A percentile compares a stretch with the other conserved stretches of the same genome.
Evolutionary conservation across 2,113 vertebrate species (phyloP).

Genomic region (Myotis lucifugus): DNA sequence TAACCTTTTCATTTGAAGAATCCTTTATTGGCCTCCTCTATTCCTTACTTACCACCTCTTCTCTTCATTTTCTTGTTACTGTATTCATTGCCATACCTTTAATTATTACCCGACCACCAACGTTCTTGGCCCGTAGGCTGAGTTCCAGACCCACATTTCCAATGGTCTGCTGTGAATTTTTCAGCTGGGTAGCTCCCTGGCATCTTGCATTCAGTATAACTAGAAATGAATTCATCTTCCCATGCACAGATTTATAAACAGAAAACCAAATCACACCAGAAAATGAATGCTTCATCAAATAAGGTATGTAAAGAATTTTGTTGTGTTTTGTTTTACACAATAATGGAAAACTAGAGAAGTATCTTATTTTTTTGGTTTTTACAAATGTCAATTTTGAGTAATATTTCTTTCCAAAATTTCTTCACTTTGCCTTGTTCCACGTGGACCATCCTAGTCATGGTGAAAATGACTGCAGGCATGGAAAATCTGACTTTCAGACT

Average conservation of each 20-base stretch:
- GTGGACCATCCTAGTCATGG: not conserved
- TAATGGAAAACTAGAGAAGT: conserved; percentile 68
- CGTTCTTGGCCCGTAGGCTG: not conserved
- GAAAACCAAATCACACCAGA: conserved; percentile 73
- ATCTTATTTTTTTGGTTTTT: conserved; percentile 69
- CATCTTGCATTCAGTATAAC: conserved; percentile 54
- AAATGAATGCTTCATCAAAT: conserved; percentile 70
- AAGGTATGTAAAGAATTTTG: conserved; percentile 76
- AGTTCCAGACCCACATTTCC: not conserved
- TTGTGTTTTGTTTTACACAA: conserved; percentile 69
- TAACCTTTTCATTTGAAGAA: not conserved
- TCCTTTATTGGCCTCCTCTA: not conserved
- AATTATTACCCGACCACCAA: not conserved
- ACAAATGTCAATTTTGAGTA: conserved; percentile 66
- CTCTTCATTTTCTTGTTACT: not conserved
- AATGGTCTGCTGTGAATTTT: not conserved
- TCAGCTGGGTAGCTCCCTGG: not conserved
- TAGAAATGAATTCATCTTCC: conserved; percentile 66
- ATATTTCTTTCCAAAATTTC: conserved; percentile 60
- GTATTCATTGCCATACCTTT: not conserved
- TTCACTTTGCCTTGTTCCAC: conserved; percentile 55
- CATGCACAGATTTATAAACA: conserved; percentile 71
- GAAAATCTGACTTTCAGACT: conserved; percentile 42
- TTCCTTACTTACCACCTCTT: not conserved
- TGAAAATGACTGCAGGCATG: not conserved